These are phyloP conservation scores for Ceratina calcarata DNA, from an alignment of 1,140 invertebrate species.

Conservation along the genomic window DNA sequence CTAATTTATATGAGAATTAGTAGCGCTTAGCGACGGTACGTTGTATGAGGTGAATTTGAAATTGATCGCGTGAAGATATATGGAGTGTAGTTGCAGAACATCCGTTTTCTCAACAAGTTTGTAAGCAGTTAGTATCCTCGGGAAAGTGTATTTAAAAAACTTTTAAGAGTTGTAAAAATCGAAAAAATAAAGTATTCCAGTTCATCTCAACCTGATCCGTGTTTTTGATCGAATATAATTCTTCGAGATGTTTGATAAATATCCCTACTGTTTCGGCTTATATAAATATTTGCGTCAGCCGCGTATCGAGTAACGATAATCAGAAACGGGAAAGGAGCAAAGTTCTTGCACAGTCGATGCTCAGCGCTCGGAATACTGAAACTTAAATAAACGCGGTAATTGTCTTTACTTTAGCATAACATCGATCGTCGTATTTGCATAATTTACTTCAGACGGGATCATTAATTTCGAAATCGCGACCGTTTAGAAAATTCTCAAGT, in stretches of 20 bases:
- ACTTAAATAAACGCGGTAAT: no score
- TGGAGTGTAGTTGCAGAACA: not conserved
- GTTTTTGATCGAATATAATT: not conserved
- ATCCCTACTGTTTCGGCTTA: no score
- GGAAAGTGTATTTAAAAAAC: slow-evolving; percentile 40
- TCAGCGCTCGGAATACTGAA: not conserved
- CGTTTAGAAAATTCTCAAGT: not conserved
- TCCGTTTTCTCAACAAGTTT: not conserved
- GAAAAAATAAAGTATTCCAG: slow-evolving; percentile 44
- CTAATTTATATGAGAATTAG: slow-evolving; percentile 47
- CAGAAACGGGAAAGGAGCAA: not conserved
- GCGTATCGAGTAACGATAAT: not conserved
- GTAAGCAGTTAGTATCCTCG: not conserved
- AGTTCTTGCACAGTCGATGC: no score
- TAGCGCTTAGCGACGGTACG: slow-evolving; percentile 17
- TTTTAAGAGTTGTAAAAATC: slow-evolving; percentile 53
- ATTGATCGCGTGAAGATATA: not conserved
- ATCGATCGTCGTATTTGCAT: slow-evolving; percentile 21
- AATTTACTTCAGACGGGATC: not conserved
- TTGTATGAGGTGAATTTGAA: not conserved
- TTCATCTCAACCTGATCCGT: not conserved
- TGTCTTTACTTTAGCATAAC: not conserved
- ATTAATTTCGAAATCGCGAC: not conserved
- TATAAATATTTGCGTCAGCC: not conserved
- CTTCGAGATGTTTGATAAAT: not conserved